A percentile compares a stretch with the other conserved stretches of the same genome.
These are phyloP conservation scores for Abramis brama DNA, from an alignment of 2,113 vertebrate genomes.

Conservation along the genomic window DNA sequence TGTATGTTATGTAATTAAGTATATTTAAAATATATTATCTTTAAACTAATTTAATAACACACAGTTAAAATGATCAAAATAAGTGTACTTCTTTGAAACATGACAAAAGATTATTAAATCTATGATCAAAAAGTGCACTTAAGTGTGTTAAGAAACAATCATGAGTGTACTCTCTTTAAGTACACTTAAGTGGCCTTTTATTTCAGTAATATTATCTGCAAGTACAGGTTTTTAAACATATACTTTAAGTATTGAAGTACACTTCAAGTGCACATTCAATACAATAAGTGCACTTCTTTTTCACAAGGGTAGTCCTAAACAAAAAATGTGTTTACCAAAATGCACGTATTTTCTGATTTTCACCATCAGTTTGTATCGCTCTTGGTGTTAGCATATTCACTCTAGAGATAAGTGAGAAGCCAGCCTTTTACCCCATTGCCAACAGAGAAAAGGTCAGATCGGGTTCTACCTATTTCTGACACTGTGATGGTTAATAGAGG, in stretches of 20 bases:
- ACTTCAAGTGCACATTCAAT: neutral
- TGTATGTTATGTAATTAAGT: neutral
- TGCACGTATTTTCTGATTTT: neutral
- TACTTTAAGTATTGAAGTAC: neutral
- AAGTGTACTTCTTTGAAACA: neutral
- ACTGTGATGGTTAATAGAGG: conserved; percentile 12
- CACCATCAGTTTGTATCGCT: neutral
- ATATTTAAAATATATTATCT: neutral
- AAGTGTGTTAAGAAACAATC: neutral
- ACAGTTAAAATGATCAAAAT: neutral
- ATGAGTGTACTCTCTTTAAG: neutral
- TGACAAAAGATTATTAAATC: neutral
- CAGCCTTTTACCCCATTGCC: neutral
- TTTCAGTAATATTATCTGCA: neutral
- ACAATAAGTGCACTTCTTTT: neutral
- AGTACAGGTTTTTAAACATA: neutral
- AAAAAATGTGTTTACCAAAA: neutral
- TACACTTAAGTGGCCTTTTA: neutral
- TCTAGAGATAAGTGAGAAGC: neutral
- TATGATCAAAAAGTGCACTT: neutral
- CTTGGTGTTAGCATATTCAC: neutral
- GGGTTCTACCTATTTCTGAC: neutral
- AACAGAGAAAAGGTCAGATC: neutral
- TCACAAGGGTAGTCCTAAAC: conserved; percentile 10
- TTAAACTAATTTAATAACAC: too few species aligned